Evolutionary conservation across 2,888 invertebrate genomes (phyloP), one percentile per base, ranked within the genome.

Genomic region (Scrobipalpa atriplicella): DNA sequence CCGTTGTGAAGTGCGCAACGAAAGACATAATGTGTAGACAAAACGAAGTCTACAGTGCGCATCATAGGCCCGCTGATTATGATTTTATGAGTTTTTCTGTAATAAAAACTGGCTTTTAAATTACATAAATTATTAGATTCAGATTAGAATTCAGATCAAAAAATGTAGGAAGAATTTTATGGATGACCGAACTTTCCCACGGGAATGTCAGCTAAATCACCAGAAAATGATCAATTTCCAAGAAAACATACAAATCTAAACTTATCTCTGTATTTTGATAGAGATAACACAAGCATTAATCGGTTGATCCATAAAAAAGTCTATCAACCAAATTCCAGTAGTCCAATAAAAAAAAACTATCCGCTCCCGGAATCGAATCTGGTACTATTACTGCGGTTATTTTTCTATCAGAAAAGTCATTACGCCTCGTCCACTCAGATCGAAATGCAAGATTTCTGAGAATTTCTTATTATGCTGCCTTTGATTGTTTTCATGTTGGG

Each of bases 371-470:
- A 56, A 21, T 56, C 54, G 54, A 52, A 56, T 29, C 21, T 21
- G 21, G 11, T 19, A 56, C 54, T 2, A 56, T 56, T 56, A 56
- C 29, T 56, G 54, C 21, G 54, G 54, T 56, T 56, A 56, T 56
- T 56, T 56, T 56, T 56, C 54, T 56, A 56, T 56, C 54, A 56
- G 54, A 29, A 29, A 56, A 56, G 21, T 56, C 54, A 56, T 56
- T 56, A 56, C 21, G 13, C 21, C 47, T 13, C 54, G 54, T 18
- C 54, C 18, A 19, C 21, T 5, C 29, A 21, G 13, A 56, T 56
- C 21, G 54, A 56, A 21, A 56, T 21, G 21, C 13, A 10, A 21
- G 54, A 56, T 56, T 29, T 56, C 54, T 21, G 54, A 56, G 54
- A 56, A 56, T 56, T 56, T 56, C 21, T 21, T 56, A 56, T 56